Percentiles rank a stretch among this genome's conserved stretches.
Conservation (phyloP, 1,140 invertebrate species). For the Oscheius sp. region DNA sequence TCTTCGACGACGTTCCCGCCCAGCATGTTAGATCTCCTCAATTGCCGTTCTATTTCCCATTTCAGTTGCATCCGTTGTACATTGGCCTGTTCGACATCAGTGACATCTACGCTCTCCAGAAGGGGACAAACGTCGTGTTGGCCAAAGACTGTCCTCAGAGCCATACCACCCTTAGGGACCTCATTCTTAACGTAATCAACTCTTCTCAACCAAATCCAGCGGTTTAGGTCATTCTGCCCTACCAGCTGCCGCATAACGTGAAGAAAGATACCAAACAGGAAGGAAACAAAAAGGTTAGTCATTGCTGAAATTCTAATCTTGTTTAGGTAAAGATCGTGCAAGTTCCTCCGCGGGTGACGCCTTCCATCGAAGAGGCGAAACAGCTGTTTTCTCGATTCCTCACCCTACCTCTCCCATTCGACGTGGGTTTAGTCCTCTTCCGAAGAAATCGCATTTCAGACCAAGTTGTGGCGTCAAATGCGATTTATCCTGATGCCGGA, state of each 20-base stretch:
- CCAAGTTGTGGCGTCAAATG: slow-evolving; percentile 15
- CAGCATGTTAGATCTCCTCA: background rate
- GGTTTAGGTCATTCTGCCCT: slow-evolving; percentile 14
- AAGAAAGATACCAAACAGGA: background rate
- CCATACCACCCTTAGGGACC: background rate
- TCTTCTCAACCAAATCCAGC: background rate
- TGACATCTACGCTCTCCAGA: background rate
- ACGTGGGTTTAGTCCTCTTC: background rate
- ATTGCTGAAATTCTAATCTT: background rate
- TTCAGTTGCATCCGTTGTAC: slow-evolving; percentile 3
- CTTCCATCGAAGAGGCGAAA: background rate
- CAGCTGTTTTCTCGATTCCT: background rate
- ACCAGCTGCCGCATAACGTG: slow-evolving; percentile 13
- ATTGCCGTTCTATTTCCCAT: background rate
- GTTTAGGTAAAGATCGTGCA: slow-evolving; percentile 13
- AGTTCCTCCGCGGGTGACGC: background rate
- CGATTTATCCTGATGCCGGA: slow-evolving; percentile 4
- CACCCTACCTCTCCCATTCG: background rate
- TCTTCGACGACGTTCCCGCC: slow-evolving; percentile 8
- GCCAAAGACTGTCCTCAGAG: background rate
- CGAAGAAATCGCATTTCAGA: slow-evolving; percentile 3
- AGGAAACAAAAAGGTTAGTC: background rate
- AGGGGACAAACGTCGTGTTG: background rate
- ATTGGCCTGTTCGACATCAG: slow-evolving; percentile 3
- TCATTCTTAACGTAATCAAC: background rate